These are phyloP conservation scores for Caenorhabditis macrosperma DNA, from an alignment of 2,888 invertebrate genomes.

Conservation along the genomic window DNA sequence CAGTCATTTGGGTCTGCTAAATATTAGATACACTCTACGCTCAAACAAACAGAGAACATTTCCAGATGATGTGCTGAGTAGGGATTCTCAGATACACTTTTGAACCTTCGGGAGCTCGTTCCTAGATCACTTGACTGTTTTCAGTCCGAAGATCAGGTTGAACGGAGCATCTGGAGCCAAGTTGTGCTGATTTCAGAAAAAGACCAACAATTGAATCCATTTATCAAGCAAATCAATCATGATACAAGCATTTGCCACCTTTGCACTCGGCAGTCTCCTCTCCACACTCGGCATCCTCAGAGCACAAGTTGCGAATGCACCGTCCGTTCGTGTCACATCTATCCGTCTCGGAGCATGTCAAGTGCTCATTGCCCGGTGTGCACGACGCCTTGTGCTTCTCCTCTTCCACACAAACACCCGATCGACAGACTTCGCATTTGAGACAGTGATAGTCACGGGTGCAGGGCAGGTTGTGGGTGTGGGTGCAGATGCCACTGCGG, in stretches of 20 bases:
- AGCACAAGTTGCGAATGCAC: conserved; percentile 24
- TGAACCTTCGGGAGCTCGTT: too few relatives aligned
- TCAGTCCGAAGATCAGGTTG: too few relatives aligned
- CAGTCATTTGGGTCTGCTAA: too few relatives aligned
- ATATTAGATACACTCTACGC: too few relatives aligned
- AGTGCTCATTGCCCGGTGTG: background rate
- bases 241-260: background rate
- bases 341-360: background rate
- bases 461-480: conserved; percentile 13
- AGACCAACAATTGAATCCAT: too few relatives aligned
- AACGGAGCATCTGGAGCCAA: too few relatives aligned
- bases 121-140: too few relatives aligned
- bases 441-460: conserved; percentile 41
- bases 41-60: too few relatives aligned
- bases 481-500: conserved; percentile 27
- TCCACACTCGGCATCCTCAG: conserved; percentile 20
- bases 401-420: conserved; percentile 25
- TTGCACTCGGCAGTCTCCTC: conserved; percentile 14
- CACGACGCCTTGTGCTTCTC: background rate
- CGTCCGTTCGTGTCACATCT: background rate
- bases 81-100: too few relatives aligned
- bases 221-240: background rate
- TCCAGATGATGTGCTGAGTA: too few relatives aligned
- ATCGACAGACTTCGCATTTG: conserved; percentile 25
- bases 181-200: too few relatives aligned